Conservation (phyloP, 2,797 vertebrate species). For the Vireo griseus region DNA sequence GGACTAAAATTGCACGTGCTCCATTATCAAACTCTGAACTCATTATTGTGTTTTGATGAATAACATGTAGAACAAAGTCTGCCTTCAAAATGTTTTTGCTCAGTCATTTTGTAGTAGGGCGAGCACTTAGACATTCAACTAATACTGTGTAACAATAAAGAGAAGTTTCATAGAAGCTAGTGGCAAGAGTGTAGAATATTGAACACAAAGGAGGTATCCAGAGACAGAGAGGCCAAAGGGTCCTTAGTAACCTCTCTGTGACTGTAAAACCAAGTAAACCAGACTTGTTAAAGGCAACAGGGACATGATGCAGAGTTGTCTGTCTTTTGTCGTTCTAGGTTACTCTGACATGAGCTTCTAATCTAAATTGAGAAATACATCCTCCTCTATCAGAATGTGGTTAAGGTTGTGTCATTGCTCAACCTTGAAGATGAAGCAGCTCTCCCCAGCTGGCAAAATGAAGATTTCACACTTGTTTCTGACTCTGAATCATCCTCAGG, state of each 20-base stretch:
- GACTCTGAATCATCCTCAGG: background rate
- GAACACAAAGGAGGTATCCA: background rate
- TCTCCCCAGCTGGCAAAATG: background rate
- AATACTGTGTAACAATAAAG: background rate
- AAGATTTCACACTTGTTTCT: background rate
- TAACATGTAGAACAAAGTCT: background rate
- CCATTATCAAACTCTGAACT: background rate
- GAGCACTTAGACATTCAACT: background rate
- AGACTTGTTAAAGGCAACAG: background rate
- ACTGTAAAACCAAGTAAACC: background rate
- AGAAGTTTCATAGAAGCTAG: background rate
- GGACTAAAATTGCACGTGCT: background rate
- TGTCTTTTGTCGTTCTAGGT: background rate
- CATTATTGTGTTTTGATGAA: background rate
- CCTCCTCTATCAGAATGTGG: background rate
- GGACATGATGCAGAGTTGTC: fast-evolving
- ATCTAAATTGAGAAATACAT: background rate
- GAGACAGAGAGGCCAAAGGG: background rate
- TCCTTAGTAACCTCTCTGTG: background rate
- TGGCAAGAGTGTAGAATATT: background rate
- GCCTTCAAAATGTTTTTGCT: background rate
- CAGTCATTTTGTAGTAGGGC: background rate
- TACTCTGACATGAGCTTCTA: background rate
- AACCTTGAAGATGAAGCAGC: background rate
- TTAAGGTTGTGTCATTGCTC: background rate